phyloP scores from a whole-genome alignment of 2,113 vertebrate species.

The Actinemys pallida region DNA sequence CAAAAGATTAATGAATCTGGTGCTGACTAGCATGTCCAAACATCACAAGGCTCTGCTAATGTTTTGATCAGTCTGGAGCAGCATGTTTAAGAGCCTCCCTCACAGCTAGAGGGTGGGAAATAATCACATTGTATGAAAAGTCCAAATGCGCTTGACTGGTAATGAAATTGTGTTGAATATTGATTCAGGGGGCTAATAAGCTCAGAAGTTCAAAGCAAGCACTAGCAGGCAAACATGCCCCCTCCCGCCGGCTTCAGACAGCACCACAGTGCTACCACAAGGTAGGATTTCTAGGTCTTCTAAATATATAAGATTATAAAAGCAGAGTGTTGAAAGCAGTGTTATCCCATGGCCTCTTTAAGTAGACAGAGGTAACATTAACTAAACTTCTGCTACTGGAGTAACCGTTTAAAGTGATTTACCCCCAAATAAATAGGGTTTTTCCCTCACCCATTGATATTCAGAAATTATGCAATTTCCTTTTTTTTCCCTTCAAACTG shows the following conservation, averaged over 20 bases:
- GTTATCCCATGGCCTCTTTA: slow-evolving; percentile 57
- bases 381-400: slow-evolving; percentile 62
- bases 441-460: slow-evolving; percentile 44
- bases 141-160: slow-evolving; percentile 67
- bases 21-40: slow-evolving; percentile 70
- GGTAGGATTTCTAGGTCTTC: slow-evolving; percentile 54
- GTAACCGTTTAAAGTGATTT: slow-evolving; percentile 70
- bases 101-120: slow-evolving; percentile 79
- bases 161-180: slow-evolving; percentile 78
- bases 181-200: slow-evolving; percentile 79
- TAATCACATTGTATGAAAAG: slow-evolving; percentile 79
- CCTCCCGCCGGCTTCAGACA: slow-evolving; percentile 62
- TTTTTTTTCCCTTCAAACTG: slow-evolving; percentile 27
- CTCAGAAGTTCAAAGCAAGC: slow-evolving; percentile 81
- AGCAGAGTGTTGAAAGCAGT: slow-evolving; percentile 62
- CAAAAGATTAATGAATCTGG: slow-evolving; percentile 64
- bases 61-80: slow-evolving; percentile 76
- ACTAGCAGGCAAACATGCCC: slow-evolving; percentile 66
- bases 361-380: slow-evolving; percentile 62
- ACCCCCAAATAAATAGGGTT: slow-evolving; percentile 42
- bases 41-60: slow-evolving; percentile 70
- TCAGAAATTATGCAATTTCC: slow-evolving; percentile 57
- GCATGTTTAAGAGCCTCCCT: slow-evolving; percentile 66
- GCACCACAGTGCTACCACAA: slow-evolving; percentile 57
- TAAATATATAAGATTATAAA: slow-evolving; percentile 71